These are phyloP conservation scores for Lasiurus borealis DNA, from an alignment of 2,113 vertebrate genomes.

Conservation along the genomic window DNA sequence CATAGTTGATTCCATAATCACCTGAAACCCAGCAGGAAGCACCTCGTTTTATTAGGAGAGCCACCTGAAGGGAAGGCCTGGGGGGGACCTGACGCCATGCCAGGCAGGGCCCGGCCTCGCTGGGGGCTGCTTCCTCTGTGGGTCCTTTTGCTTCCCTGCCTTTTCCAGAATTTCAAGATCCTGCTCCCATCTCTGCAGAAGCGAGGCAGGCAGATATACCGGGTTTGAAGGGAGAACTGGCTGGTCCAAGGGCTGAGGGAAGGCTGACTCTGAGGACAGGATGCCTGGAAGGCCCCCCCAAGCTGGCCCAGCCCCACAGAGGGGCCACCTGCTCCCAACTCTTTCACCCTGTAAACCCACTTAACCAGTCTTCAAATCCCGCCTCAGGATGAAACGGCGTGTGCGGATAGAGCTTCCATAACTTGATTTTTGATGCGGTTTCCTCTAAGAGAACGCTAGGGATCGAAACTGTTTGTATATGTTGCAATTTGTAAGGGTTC, in stretches of 20 bases:
- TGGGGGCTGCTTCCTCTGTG: fast-evolving
- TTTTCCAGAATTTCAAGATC: slow-evolving; percentile 29
- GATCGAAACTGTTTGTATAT: slow-evolving; percentile 88
- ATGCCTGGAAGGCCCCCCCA: too few species aligned
- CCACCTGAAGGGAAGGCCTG: not conserved
- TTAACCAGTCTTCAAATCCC: slow-evolving; percentile 73
- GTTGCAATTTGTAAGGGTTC: slow-evolving; percentile 86
- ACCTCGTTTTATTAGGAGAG: not conserved
- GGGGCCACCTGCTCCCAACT: not conserved
- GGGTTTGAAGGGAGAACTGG: not conserved
- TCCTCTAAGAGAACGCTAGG: slow-evolving; percentile 78
- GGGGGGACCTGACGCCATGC: too few species aligned
- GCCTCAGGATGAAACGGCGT: slow-evolving; percentile 72
- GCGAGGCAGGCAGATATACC: not conserved
- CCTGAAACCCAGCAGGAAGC: not conserved
- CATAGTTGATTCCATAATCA: not conserved
- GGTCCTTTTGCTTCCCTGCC: not conserved
- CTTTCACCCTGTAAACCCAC: slow-evolving; percentile 47
- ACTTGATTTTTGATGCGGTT: slow-evolving; percentile 72
- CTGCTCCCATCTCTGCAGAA: not conserved
- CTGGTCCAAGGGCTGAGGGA: not conserved
- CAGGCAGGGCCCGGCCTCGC: not conserved
- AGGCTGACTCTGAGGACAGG: not conserved
- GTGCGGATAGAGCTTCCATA: slow-evolving; percentile 79
- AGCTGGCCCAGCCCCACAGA: not conserved